phyloP scores from a whole-genome alignment of 2,113 vertebrate genomes.

The Erpornis zantholeuca region DNA sequence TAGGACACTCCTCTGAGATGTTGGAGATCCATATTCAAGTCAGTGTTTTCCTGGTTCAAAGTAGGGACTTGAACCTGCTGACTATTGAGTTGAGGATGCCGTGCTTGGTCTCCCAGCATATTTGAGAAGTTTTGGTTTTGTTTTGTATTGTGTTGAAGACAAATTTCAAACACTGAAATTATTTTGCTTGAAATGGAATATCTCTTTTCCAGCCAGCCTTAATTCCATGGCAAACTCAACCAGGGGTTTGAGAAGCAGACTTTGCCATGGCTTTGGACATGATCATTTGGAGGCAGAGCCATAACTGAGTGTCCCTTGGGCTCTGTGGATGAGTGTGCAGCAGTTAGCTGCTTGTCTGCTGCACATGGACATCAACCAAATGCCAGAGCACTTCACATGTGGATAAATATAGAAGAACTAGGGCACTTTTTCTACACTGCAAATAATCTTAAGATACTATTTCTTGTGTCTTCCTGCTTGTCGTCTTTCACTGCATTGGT shows the following conservation, averaged over 20 bases:
- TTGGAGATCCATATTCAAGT: conserved; percentile 29
- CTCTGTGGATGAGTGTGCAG: neutral
- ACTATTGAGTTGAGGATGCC: neutral
- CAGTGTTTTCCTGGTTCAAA: conserved; percentile 51
- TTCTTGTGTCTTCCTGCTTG: neutral
- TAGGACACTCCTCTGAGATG: conserved; percentile 38
- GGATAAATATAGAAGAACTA: neutral
- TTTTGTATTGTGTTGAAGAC: neutral
- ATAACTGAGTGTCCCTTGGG: neutral
- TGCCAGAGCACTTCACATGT: neutral
- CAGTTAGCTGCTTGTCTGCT: neutral
- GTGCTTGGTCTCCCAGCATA: neutral
- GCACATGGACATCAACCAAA: neutral
- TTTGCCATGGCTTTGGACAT: neutral
- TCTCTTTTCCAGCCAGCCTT: neutral
- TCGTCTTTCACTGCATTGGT: neutral
- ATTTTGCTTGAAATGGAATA: neutral
- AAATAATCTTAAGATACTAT: neutral
- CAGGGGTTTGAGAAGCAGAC: neutral
- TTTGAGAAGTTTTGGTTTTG: neutral
- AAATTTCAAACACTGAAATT: neutral
- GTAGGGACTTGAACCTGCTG: conserved; percentile 11
- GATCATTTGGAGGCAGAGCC: conserved; percentile 9
- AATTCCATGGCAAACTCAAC: neutral
- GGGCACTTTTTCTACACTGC: neutral